Evolutionary conservation across 2,888 invertebrate species (phyloP), one percentile per base, ranked within the genome.

Genomic region (Plagodis pulveraria): DNA sequence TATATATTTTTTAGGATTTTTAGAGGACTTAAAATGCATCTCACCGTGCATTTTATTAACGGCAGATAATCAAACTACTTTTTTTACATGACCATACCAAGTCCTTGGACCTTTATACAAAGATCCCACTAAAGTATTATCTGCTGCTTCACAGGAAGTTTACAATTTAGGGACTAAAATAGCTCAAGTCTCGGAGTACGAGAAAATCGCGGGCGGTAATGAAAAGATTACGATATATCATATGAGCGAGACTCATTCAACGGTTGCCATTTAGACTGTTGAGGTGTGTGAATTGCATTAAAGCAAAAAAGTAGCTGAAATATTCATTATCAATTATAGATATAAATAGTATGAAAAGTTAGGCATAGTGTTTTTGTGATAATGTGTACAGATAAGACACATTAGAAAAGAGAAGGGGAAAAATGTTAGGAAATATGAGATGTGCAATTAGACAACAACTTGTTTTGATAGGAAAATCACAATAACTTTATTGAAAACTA

Each of bases 201-300:
- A 77, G 80, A 83, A 83, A 85, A 85, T 80, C 78, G 81, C 76
- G 74, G 81, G 76, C 63, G 70, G 65, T 74, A 86, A 89, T 89
- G 87, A 87, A 73, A 85, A 83, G 83, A 89, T 87, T 84, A 73
- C 76, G 58, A 62, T 55, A 49, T 56, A 65, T 69, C 22, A 22
- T 22, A 22, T 22, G 22, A 22, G 22, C 1, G 62, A 67, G 65
- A 70, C 65, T 59, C 65, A 67, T 65, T 70, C 72, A 50, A 45
- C 50, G 61, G 62, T 62, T 46, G 57, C n/a, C 58, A 66, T 59
- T 62, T 61, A 56, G 46, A 67, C 69, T 60, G 64, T 57, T 56
- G 64, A 60, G 46, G 51, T 43, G 58, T 46, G 56, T 49, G 54
- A 50, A 56, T 48, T 54, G 44, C 11, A 2, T 49, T 34, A 22